Evolutionary conservation across 2,888 invertebrate genomes (phyloP), one percentile per base, ranked within the genome.

Genomic region (Zaprionus lineosus): DNA sequence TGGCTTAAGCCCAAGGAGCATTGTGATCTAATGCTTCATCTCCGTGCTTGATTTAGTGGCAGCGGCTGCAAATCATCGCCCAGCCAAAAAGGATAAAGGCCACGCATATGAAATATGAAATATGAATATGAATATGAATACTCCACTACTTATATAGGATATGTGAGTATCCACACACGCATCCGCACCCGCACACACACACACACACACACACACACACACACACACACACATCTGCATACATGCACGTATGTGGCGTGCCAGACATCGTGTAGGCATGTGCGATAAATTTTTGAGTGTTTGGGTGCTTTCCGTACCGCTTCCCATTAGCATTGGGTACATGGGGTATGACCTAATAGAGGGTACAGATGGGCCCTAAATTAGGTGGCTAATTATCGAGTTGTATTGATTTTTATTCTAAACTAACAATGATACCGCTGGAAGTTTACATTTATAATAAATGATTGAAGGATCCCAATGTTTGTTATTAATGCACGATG

Each of bases 51-150:
- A 88, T 87, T 86, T 82, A 87, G 72, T 87, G 86, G 84, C 87
- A 87, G 79, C 88, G 88, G 88, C 88, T 87, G 88, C 88, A 87
- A 87, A 84, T 87, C 87, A 87, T 88, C 81, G 84, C 70, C 69
- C 50, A 50, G 28, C 21, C 59, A 14, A 37, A 63, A 75, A 61
- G 78, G 74, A 74, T 77, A 76, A 62, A 50, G 53, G 34, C 64
- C 36, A 53, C 15, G 61, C 50, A 56, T 47, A 43, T 31, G 41
- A 62, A 41, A 62, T 64, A 34, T 62, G 57, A 69, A 53, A 74
- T 66, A 68, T 70, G 74, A 61, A 81, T 83, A 74, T 78, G 75
- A 66, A 70, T 57, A 68, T 62, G 55, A 52, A 52, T 37, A 53
- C n/a, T n/a, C 31, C 43, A 47, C 31, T 36, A 31, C 43, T 41